phyloP scores from a whole-genome alignment of 92 coral and sea anemone species.

The Pocillopora meandrina region DNA sequence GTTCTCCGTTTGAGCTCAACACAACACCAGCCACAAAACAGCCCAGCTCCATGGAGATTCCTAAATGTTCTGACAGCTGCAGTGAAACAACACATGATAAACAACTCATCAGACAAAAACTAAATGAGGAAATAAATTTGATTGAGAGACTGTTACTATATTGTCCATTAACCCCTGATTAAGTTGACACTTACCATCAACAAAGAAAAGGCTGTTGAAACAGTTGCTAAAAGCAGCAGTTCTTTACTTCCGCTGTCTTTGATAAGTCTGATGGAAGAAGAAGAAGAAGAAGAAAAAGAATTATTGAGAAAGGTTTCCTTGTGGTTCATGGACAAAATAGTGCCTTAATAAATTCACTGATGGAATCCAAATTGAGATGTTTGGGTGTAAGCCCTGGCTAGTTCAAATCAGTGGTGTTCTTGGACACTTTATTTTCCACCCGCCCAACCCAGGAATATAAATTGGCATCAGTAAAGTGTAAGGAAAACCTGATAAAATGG shows the following conservation, averaged over 20 bases:
- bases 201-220: constrained; percentile 78
- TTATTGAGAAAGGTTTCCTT: background rate
- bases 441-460: too few relatives aligned
- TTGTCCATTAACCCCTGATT: background rate
- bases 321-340: background rate
- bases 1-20: constrained; percentile 91
- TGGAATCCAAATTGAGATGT: too few relatives aligned
- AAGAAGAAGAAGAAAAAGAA: background rate
- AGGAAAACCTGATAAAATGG: too few relatives aligned
- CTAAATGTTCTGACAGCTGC: constrained; percentile 93
- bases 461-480: too few relatives aligned
- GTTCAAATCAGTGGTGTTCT: too few relatives aligned
- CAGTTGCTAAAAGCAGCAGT: constrained; percentile 74
- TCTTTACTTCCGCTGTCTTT: constrained; percentile 59
- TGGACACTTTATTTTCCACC: too few relatives aligned
- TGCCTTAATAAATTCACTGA: too few relatives aligned
- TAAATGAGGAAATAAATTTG: background rate
- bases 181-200: constrained; percentile 70
- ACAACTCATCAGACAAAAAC: background rate
- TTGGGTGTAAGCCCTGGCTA: too few relatives aligned
- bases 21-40: constrained; percentile 98
- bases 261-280: constrained; percentile 54
- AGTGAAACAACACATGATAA: background rate
- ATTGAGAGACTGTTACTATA: background rate
- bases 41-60: constrained; percentile 98